phyloP scores from a whole-genome alignment of 2,888 invertebrate species.

The Cremastobaeus sp. region DNA sequence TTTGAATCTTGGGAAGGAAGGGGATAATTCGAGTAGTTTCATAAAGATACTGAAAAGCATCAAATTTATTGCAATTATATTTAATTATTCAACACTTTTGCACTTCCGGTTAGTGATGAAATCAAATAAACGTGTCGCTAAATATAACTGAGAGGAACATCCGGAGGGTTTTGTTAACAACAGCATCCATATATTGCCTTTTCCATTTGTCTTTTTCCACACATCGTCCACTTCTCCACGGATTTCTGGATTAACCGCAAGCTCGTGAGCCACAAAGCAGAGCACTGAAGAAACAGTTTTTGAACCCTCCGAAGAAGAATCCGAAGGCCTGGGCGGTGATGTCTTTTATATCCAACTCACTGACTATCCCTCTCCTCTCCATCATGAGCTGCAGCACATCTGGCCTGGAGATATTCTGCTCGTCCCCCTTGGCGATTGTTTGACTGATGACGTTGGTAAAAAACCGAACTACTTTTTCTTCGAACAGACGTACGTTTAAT shows the following conservation, averaged over 20 bases:
- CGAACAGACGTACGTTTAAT: slow-evolving; percentile 55
- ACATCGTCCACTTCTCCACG: slow-evolving; percentile 72
- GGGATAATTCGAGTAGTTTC: too few relatives aligned
- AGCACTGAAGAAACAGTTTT: slow-evolving; percentile 67
- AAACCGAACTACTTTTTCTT: slow-evolving; percentile 45
- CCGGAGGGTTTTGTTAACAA: slow-evolving; percentile 74
- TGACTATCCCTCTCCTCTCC: slow-evolving; percentile 73
- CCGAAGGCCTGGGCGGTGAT: slow-evolving; percentile 73
- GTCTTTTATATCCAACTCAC: slow-evolving; percentile 70
- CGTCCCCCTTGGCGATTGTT: slow-evolving; percentile 63
- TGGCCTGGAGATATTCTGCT: slow-evolving; percentile 75
- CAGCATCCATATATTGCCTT: slow-evolving; percentile 81
- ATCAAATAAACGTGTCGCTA: too few relatives aligned
- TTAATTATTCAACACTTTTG: too few relatives aligned
- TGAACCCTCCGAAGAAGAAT: slow-evolving; percentile 69
- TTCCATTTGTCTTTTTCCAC: slow-evolving; percentile 68
- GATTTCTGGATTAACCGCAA: slow-evolving; percentile 65
- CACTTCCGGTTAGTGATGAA: too few relatives aligned
- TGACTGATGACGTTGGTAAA: slow-evolving; percentile 61
- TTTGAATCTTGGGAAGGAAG: too few relatives aligned
- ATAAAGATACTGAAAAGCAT: too few relatives aligned
- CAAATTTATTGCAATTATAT: too few relatives aligned
- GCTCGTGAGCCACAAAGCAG: slow-evolving; percentile 65
- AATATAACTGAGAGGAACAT: slow-evolving; percentile 66
- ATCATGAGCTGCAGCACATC: slow-evolving; percentile 82